Evolutionary conservation across 1,140 invertebrate genomes (phyloP).

Genomic region (Microvelia longipes): DNA sequence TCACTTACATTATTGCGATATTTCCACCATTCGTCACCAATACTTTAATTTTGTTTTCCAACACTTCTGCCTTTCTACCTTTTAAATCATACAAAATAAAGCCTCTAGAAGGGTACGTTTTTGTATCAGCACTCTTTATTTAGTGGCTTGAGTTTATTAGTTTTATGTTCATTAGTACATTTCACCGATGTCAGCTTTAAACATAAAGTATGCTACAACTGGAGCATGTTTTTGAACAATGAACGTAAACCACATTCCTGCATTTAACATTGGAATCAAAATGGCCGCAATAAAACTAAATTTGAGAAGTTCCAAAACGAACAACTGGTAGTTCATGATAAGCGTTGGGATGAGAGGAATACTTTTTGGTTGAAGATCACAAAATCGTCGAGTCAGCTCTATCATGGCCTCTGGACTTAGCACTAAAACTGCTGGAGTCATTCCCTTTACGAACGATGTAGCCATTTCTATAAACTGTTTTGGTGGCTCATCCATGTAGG

Average conservation of each 20-base stretch:
- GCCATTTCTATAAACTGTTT: slow-evolving; percentile 35
- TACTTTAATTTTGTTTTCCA: too few species aligned
- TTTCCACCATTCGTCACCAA: too few species aligned
- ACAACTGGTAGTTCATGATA: slow-evolving; percentile 31
- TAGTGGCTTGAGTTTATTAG: too few species aligned
- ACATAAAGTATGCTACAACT: too few species aligned
- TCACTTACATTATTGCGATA: too few species aligned
- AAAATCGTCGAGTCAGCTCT: slow-evolving; percentile 26
- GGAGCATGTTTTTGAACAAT: slow-evolving; percentile 19
- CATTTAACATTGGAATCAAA: slow-evolving; percentile 31
- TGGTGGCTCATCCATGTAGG: slow-evolving; percentile 31
- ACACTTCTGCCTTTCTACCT: too few species aligned
- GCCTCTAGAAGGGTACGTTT: too few species aligned
- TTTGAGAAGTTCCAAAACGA: slow-evolving; percentile 31
- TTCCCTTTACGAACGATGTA: slow-evolving; percentile 30
- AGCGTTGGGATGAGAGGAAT: slow-evolving; percentile 25
- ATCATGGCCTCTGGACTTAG: slow-evolving; percentile 31
- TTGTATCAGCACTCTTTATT: too few species aligned
- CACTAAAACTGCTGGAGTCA: slow-evolving; percentile 32
- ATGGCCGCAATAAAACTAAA: slow-evolving; percentile 26
- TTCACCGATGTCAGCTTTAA: too few species aligned
- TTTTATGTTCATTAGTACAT: too few species aligned
- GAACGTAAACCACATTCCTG: slow-evolving; percentile 30
- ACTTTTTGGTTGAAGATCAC: slow-evolving; percentile 10
- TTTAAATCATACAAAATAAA: too few species aligned